phyloP scores from a whole-genome alignment of 2,113 vertebrate species.

The Xyrauchen texanus region DNA sequence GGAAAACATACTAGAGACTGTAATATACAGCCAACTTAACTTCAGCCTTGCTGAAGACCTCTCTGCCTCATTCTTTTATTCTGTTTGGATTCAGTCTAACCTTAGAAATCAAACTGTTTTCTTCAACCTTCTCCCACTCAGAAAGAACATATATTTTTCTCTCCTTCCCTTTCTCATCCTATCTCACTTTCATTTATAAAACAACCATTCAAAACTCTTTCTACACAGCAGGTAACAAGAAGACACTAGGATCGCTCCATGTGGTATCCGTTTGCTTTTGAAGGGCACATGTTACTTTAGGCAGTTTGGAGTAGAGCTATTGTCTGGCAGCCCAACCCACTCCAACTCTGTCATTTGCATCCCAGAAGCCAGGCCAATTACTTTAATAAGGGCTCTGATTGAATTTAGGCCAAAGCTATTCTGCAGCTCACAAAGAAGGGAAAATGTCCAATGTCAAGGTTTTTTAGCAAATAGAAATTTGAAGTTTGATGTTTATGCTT shows the following conservation, averaged over 20 bases:
- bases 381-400: neutral
- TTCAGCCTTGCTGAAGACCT: constrained; percentile 30
- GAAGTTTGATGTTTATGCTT: neutral
- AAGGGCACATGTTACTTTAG: constrained; percentile 48
- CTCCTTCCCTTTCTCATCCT: neutral
- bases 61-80: neutral
- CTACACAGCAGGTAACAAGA: constrained; percentile 22
- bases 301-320: constrained; percentile 49
- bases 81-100: no score
- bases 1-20: constrained; percentile 19
- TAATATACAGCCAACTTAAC: constrained; percentile 73
- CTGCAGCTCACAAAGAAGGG: neutral
- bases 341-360: constrained; percentile 27
- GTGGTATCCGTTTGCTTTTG: constrained; percentile 34
- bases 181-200: neutral
- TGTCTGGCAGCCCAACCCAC: constrained; percentile 36
- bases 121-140: neutral
- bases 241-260: neutral
- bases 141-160: constrained; percentile 5
- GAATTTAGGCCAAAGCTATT: neutral
- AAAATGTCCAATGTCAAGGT: neutral
- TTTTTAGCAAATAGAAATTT: neutral
- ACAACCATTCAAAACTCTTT: neutral
- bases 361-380: constrained; percentile 2
- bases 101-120: neutral